A percentile compares a stretch with the other conserved stretches of the same genome.
Conservation (phyloP, 2,113 vertebrate genomes). For the Phaetusa simplex region DNA sequence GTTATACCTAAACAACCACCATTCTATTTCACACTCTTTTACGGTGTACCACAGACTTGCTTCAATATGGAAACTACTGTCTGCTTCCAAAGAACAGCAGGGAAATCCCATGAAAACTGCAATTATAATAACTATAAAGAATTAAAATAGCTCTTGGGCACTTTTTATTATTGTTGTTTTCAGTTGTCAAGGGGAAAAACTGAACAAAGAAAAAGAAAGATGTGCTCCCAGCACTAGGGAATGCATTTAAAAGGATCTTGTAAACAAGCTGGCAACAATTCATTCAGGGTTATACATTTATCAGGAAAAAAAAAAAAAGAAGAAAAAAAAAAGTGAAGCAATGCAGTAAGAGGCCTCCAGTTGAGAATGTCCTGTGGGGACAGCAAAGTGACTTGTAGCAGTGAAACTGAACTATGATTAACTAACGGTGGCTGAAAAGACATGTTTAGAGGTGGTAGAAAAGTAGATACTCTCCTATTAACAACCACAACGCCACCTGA, state of each 20-base stretch:
- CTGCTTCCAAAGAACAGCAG: constrained; percentile 30
- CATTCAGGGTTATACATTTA: neutral
- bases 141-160: constrained; percentile 16
- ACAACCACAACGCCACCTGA: neutral
- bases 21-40: neutral
- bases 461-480: neutral
- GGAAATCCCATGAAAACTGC: constrained; percentile 43
- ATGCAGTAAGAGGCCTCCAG: neutral
- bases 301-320: neutral
- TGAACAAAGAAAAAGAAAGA: neutral
- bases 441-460: neutral
- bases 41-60: neutral
- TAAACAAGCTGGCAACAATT: constrained; percentile 15
- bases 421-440: neutral
- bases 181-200: neutral
- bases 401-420: neutral
- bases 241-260: neutral
- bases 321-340: neutral
- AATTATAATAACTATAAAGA: neutral
- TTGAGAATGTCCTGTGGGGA: neutral
- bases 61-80: neutral
- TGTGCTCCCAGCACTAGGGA: neutral
- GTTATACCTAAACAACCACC: neutral
- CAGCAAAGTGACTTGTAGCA: neutral
- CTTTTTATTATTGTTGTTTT: constrained; percentile 7